phyloP scores from a whole-genome alignment of 2,113 vertebrate genomes.

The Mastomys coucha region DNA sequence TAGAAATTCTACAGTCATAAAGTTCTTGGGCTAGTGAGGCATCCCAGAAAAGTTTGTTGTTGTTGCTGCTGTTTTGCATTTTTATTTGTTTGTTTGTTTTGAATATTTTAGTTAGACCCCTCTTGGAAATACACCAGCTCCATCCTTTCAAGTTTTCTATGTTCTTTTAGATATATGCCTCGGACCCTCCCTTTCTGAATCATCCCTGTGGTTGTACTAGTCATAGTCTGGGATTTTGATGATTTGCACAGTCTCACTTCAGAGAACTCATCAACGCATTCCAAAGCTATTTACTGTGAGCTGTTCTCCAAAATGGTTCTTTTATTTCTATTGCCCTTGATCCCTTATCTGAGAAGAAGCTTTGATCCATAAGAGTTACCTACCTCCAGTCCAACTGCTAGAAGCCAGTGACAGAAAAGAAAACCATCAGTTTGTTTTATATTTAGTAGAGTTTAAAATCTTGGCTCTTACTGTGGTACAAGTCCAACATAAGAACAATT shows the following conservation, averaged over 20 bases:
- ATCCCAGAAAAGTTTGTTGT: neutral
- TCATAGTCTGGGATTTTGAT: neutral
- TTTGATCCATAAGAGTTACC: neutral
- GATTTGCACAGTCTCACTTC: neutral
- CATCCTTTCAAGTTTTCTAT: neutral
- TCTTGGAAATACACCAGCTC: neutral
- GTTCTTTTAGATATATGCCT: neutral
- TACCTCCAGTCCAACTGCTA: neutral
- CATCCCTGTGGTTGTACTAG: neutral
- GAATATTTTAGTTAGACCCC: neutral
- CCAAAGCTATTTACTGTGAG: neutral
- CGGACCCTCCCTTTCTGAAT: neutral
- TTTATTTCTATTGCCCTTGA: neutral
- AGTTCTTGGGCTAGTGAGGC: neutral
- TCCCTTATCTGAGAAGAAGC: neutral
- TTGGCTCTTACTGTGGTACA: too few relatives aligned
- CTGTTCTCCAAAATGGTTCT: neutral
- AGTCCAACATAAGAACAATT: too few relatives aligned
- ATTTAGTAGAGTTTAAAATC: too few relatives aligned
- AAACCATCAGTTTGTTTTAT: too few relatives aligned
- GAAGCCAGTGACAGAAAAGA: neutral
- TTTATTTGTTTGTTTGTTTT: too few relatives aligned
- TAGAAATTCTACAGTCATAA: neutral
- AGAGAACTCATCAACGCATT: neutral
- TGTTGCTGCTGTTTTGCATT: too few relatives aligned